These are phyloP conservation scores for Proteles cristata DNA, from an alignment of 2,113 vertebrate species.

Conservation along the genomic window DNA sequence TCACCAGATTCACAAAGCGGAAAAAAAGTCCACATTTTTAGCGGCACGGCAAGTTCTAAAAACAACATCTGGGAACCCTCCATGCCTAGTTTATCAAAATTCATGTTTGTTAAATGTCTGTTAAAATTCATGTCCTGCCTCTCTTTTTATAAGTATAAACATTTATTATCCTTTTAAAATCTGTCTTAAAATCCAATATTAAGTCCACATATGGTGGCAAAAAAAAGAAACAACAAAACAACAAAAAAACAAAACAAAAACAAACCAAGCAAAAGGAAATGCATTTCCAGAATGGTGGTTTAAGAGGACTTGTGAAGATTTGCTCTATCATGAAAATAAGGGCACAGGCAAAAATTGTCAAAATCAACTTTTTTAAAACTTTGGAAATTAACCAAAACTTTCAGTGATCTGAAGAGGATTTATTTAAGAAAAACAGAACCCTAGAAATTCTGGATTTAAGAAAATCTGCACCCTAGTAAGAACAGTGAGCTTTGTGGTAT, in stretches of 20 bases:
- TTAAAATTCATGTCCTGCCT: neutral
- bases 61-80: neutral
- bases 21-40: neutral
- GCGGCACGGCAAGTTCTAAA: neutral
- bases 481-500: neutral
- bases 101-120: neutral
- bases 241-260: too few species aligned
- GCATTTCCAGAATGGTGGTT: neutral
- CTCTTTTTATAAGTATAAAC: neutral
- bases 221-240: neutral
- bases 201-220: neutral
- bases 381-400: neutral
- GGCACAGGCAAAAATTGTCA: neutral
- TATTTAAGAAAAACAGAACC: neutral
- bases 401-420: neutral
- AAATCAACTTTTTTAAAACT: neutral
- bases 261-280: neutral
- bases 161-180: neutral
- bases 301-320: neutral
- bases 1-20: neutral
- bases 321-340: neutral
- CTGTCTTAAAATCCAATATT: neutral
- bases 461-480: neutral
- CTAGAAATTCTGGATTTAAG: too few species aligned
- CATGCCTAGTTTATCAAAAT: neutral